Base-by-base conservation (phyloP, 2,888 invertebrate genomes). In the Formica aserva region DNA sequence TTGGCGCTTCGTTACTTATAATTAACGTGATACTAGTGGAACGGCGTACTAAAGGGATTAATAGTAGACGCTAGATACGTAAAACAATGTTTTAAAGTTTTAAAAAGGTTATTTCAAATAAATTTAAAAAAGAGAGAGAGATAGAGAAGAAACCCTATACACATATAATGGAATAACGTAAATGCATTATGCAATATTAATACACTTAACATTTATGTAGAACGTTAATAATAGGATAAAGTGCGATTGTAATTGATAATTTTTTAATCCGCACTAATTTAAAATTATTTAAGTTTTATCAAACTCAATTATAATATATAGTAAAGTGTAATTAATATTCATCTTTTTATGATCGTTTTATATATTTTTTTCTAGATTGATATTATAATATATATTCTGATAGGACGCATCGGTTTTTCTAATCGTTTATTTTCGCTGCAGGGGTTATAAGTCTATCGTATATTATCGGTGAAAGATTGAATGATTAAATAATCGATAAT, bases 401-500 rank as follows among this genome's bases (percentile, higher is more conserved):
- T 29, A 5, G 26, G n/a, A 32, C 6, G 6, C 5, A 32, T 52
- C 3, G 18, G 8, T 18, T 71, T 45, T 60, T 52, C 22, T 18
- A 45, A 45, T 45, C 22, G 8, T 45, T 69, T 32, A 60, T 78
- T 22, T 60, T 71, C 1, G 57, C 22, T 13, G 9, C 29, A 41
- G 8, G 57, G 13, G 55, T 57, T 55, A 69, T 69, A 69, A 57
- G 55, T 60, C 60, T 78, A 60, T 52, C 52, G 48, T 13, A 11
- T 69, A 52, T 15, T 52, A 69, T 78, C 57, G 22, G 3, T 26
- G 22, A 67, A 60, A 71, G 60, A 78, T 78, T 22, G 78, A 78
- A 41, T 32, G 77, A 78, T 78, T 60, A 78, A 78, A 78, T 60
- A 78, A 45, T 71, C 78, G 71, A 78, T 78, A 78, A 78, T 78